Evolutionary conservation across 2,113 vertebrate genomes (phyloP), one percentile per base, ranked within the genome.

Genomic region (Columbina picui): DNA sequence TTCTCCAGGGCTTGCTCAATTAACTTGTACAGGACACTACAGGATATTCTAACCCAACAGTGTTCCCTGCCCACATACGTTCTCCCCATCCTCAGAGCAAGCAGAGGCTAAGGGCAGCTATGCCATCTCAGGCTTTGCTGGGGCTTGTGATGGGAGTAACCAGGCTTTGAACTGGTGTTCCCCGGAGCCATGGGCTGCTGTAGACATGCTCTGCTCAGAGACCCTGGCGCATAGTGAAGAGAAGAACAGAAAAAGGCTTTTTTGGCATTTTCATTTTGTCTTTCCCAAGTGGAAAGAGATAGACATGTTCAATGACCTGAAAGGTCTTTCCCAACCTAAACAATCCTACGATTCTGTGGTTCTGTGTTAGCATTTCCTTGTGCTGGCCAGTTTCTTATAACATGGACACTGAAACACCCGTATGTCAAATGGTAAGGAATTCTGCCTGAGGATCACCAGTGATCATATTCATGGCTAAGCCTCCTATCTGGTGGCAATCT

Each of bases 31-130:
- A 30, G 38, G 27, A 63, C 4, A 22, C 8, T n/a, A 7, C 22
- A 41, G 20, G 10, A 6, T 29, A 30, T 49, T 70, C 13, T 34
- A 36, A 74, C 20, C 4, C 0, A 0, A 7, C 3, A 0, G 15
- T 25, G 27, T 45, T 14, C 20, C 4, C 43, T 41, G n/a, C 57
- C 25, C 2, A 6, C 13, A 2, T 20, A 29, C 0, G 0, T 45
- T 2, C 34, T 67, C 68, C 12, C 32, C 29, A 27, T 63, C 25
- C 49, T 71, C 29, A 38, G 52, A 76, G 11, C 53, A 59, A 43
- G 39, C 12, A 38, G 14, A 4, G 9, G 20, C 49, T 56, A 47
- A 45, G 43, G 20, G 9, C 49, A 69, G 13, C 41, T 22, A 2
- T 50, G 20, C 16, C 23, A 17, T 30, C n/a, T 39, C 1, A 1